A percentile compares a stretch with the other conserved stretches of the same genome.
These are phyloP conservation scores for Manduca sexta DNA, from an alignment of 1,140 invertebrate genomes.

Conservation along the genomic window DNA sequence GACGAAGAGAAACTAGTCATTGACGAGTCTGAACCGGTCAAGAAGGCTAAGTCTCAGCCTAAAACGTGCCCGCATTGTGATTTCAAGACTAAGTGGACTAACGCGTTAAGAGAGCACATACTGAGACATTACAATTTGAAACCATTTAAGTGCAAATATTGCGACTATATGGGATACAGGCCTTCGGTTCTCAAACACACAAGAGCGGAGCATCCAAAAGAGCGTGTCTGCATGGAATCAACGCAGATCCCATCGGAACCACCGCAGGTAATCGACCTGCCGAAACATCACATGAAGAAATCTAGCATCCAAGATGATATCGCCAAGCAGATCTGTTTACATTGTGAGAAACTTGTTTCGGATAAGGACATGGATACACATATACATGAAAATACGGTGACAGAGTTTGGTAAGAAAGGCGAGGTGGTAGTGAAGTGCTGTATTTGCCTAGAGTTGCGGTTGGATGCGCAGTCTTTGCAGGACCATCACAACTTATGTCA, in stretches of 20 bases:
- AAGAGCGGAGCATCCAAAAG: slow-evolving; percentile 11
- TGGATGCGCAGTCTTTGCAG: slow-evolving; percentile 16
- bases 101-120: slow-evolving; percentile 23
- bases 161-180: slow-evolving; percentile 19
- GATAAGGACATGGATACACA: slow-evolving; percentile 14
- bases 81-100: slow-evolving; percentile 5
- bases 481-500: slow-evolving; percentile 30
- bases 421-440: slow-evolving; percentile 41
- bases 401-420: slow-evolving; percentile 33
- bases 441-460: slow-evolving; percentile 24
- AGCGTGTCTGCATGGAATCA: slow-evolving; percentile 1
- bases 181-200: slow-evolving; percentile 22
- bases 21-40: slow-evolving; percentile 24
- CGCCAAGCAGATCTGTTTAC: slow-evolving; percentile 27
- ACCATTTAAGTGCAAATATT: slow-evolving; percentile 35
- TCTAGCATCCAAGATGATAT: neutral
- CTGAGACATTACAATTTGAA: slow-evolving; percentile 40
- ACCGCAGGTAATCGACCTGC: slow-evolving; percentile 3
- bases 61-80: slow-evolving; percentile 31
- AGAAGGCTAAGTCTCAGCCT: neutral
- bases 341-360: slow-evolving; percentile 27
- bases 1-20: slow-evolving; percentile 42
- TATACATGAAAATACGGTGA: slow-evolving; percentile 16
- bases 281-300: slow-evolving; percentile 1
- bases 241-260: slow-evolving; percentile 18